Evolutionary conservation across 2,113 vertebrate species (phyloP), one percentile per base, ranked within the genome.

Genomic region (Sorex araneus): DNA sequence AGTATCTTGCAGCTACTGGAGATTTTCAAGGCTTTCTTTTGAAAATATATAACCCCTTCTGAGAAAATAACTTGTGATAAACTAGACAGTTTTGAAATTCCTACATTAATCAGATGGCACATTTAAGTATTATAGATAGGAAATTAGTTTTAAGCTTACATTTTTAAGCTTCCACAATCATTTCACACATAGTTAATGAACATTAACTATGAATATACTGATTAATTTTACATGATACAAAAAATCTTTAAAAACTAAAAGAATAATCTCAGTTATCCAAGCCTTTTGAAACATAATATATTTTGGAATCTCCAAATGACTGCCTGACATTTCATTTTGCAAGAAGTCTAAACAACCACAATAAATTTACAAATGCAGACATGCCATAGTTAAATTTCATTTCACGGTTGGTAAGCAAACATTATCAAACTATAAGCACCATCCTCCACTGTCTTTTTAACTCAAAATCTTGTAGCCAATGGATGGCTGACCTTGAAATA

Each of bases 371-470:
- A 98, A 97, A 97, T 83, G 95, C 92, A 98, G 97, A 97, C 97
- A 97, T 92, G 96, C 88, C 86, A 94, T 91, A 96, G 97, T 97
- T 98, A 98, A 97, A 98, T 98, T 98, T 97, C 97, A 98, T 98
- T 98, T 98, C 98, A 98, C 77, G 95, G 97, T 97, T 94, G 90
- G 96, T 97, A 98, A 97, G 97, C 98, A 98, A 98, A 98, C 94
- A 98, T 97, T 97, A 98, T 96, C 96, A 96, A 97, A 98, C 92
- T 97, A 11, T 95, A 96, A 96, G 91, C 96, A 97, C 96, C 97
- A 97, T 97, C 96, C 97, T 84, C 95, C 96, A 97, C 96, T 96
- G 96, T 97, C 97, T 97, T 98, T 97, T 98, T 95, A 97, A 97
- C 97, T 96, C 96, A 97, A 97, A 97, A 98, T 98, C 97, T 97